A percentile compares a stretch with the other conserved stretches of the same genome.
Conservation (phyloP, 1,140 invertebrate species). For the Chymomyza costata region DNA sequence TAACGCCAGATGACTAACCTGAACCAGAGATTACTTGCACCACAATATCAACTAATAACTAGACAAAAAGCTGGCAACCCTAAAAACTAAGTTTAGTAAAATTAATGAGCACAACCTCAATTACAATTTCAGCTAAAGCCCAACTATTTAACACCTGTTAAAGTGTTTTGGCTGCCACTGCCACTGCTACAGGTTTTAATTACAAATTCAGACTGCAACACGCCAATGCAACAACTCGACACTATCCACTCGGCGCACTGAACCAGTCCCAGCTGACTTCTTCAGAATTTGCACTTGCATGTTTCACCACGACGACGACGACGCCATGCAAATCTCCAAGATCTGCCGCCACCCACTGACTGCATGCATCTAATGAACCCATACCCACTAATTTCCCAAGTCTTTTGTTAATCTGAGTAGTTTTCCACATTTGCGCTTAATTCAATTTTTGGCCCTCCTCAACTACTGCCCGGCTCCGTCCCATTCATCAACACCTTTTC, state of each 20-base stretch:
- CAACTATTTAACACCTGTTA: constrained; percentile 62
- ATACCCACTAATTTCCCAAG: no score
- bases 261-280: no score
- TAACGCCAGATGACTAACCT: no score
- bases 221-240: no score
- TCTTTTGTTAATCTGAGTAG: constrained; percentile 26
- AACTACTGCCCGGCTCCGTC: constrained; percentile 13
- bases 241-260: no score
- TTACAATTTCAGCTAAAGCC: constrained; percentile 42
- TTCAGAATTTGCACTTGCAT: constrained; percentile 33
- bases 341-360: no score
- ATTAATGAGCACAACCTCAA: constrained; percentile 19
- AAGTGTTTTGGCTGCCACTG: constrained; percentile 36
- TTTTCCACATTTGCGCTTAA: constrained; percentile 54
- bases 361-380: no score
- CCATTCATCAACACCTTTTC: constrained; percentile 65
- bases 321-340: constrained; percentile 30
- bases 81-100: constrained; percentile 2
- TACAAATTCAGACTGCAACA: constrained; percentile 45
- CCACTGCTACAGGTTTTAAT: constrained; percentile 26
- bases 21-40: no score
- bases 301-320: constrained; percentile 13
- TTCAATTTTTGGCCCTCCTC: constrained; percentile 47
- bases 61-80: constrained; percentile 18
- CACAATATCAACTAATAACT: no score